Conservation (phyloP, 2,888 invertebrate species). For the Conomelus anceps region DNA sequence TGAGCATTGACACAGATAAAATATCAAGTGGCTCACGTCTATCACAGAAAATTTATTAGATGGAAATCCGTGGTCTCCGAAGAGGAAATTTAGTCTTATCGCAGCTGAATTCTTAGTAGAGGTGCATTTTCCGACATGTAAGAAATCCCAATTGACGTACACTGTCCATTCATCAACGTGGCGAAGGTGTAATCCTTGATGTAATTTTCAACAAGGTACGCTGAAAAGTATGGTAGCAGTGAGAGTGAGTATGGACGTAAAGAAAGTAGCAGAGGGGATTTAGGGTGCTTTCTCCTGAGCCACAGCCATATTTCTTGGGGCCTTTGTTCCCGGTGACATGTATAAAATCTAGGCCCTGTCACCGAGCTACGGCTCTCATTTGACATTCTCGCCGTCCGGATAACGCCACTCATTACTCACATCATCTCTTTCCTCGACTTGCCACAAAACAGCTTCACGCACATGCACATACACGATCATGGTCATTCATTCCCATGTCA, state of each 20-base stretch:
- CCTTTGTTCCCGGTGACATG: conserved; percentile 13
- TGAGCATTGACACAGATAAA: no score
- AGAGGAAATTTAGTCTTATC: neutral
- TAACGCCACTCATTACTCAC: neutral
- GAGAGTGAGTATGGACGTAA: neutral
- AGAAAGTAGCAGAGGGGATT: neutral
- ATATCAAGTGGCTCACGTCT: no score
- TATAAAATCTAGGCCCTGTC: conserved; percentile 11
- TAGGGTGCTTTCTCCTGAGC: neutral
- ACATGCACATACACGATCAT: neutral
- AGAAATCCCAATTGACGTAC: neutral
- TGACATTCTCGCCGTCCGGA: conserved; percentile 25
- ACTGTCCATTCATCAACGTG: neutral
- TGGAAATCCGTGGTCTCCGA: neutral
- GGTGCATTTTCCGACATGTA: neutral
- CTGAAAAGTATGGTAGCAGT: neutral
- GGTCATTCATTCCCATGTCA: neutral
- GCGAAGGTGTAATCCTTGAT: neutral
- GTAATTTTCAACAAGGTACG: neutral
- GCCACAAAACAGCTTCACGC: neutral
- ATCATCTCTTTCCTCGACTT: neutral
- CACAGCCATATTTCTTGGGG: conserved; percentile 4
- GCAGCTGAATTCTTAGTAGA: no score
- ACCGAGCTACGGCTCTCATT: conserved; percentile 18
- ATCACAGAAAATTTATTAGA: neutral